These are phyloP conservation scores for Ophiothrix spiculata DNA, from an alignment of 35 echinoderm and acorn worm genomes.

Conservation along the genomic window DNA sequence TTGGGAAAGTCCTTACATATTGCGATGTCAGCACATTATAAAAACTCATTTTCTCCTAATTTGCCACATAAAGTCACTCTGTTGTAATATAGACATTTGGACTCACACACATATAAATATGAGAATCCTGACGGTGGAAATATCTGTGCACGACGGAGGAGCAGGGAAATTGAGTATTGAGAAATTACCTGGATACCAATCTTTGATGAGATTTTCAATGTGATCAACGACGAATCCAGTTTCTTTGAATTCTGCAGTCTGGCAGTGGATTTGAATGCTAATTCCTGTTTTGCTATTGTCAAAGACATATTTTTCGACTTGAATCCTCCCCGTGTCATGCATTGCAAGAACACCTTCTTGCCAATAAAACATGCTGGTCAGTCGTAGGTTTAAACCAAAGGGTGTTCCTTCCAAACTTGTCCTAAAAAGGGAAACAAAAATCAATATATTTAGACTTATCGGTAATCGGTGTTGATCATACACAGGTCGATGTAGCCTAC, in stretches of 20 bases:
- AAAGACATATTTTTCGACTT: conserved; percentile 34
- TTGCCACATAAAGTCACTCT: background rate
- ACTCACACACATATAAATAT: background rate
- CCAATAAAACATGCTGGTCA: conserved; percentile 51
- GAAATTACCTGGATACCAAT: conserved; percentile 70
- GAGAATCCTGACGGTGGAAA: background rate
- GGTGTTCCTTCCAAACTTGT: conserved; percentile 14
- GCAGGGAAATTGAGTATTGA: background rate
- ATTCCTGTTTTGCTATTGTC: conserved; percentile 28
- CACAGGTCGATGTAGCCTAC: too few species aligned
- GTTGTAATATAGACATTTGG: background rate
- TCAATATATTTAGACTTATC: background rate
- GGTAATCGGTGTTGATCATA: background rate
- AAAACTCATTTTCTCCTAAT: background rate
- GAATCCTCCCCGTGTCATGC: conserved; percentile 51
- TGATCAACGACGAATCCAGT: conserved; percentile 76
- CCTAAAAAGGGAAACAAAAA: background rate
- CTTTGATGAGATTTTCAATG: conserved; percentile 59
- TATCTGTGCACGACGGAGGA: background rate
- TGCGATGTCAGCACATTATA: background rate
- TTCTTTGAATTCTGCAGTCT: conserved; percentile 24
- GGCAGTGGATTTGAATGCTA: conserved; percentile 42
- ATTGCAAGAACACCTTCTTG: conserved; percentile 45
- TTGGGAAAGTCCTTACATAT: too few species aligned
- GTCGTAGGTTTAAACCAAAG: conserved; percentile 41